Evolutionary conservation across 2,113 vertebrate genomes (phyloP).

Genomic region (Silurus meridionalis): DNA sequence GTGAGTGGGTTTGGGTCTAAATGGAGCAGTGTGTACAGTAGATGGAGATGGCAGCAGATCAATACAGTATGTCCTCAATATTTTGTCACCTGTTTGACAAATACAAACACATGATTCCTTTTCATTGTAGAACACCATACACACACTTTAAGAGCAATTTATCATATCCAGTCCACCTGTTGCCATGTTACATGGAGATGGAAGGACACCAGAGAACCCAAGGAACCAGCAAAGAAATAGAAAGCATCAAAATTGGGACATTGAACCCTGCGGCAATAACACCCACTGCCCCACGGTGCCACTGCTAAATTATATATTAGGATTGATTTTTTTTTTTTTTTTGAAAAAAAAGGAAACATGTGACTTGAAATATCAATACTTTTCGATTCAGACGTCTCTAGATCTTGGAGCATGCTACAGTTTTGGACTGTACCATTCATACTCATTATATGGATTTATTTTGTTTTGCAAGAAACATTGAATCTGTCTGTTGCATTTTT

Average conservation of each 20-base stretch:
- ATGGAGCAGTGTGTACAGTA: background rate
- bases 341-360: background rate
- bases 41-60: background rate
- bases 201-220: background rate
- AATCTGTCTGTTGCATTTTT: background rate
- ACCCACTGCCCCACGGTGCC: background rate
- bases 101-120: background rate
- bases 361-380: background rate
- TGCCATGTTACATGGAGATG: background rate
- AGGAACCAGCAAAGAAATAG: background rate
- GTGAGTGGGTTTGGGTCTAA: background rate
- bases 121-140: background rate
- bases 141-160: background rate
- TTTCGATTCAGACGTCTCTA: too few species aligned
- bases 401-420: background rate
- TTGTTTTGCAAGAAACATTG: background rate
- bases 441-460: background rate
- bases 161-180: background rate
- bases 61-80: background rate
- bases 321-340: background rate
- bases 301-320: background rate
- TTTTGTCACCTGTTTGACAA: background rate
- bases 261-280: background rate
- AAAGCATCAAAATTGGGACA: background rate
- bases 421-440: background rate